Evolutionary conservation across 37 sponge, comb jelly and placozoan genomes (phyloP), one percentile per base, ranked within the genome.

Genomic region (Geodia barretti): DNA sequence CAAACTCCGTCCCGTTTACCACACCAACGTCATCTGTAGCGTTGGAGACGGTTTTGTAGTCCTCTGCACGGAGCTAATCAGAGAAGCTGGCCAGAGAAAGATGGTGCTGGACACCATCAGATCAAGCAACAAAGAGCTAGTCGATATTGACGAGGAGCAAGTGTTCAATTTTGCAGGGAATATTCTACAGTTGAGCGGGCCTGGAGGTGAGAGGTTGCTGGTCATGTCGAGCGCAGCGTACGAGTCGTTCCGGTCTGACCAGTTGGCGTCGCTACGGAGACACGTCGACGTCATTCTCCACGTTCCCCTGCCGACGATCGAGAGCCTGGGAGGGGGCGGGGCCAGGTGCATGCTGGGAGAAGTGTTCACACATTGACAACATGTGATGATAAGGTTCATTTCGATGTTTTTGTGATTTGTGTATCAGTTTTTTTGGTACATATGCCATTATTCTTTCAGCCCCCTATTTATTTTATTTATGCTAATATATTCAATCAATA

Each of bases 321-420:
- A 94, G 70, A 75, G 74, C 3, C 71, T 83, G 25, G 94, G 94
- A 25, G 94, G 94, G 4, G 94, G 94, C 19, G 77, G 90, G 31
- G 94, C 81, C 4, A 83, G 94, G 23, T 94, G 94, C 30, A 94
- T 94, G 94, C 70, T 94, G 26, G 88, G 82, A 0, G 90, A 94
- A 61, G 60, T 94, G 19, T 90, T 83, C 34, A 78, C 77, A 21
- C 78, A n/a, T n/a, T n/a, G n/a, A n/a, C n/a, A n/a, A n/a, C 73
- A 21, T 3, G 3, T 67, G 68, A n/a, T 67, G 30, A 26, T 14
- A 25, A 14, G 21, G 30, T 25, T 25, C 11, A 67, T n/a, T 67
- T n/a, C 28, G 14, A 9, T 67, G 24, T 67, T 67, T n/a, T n/a
- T n/a, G n/a, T n/a, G n/a, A n/a, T 9, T n/a, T 67, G 26, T 67